These are phyloP conservation scores for Yponomeuta sedellus DNA, from an alignment of 2,888 invertebrate species.

Conservation along the genomic window DNA sequence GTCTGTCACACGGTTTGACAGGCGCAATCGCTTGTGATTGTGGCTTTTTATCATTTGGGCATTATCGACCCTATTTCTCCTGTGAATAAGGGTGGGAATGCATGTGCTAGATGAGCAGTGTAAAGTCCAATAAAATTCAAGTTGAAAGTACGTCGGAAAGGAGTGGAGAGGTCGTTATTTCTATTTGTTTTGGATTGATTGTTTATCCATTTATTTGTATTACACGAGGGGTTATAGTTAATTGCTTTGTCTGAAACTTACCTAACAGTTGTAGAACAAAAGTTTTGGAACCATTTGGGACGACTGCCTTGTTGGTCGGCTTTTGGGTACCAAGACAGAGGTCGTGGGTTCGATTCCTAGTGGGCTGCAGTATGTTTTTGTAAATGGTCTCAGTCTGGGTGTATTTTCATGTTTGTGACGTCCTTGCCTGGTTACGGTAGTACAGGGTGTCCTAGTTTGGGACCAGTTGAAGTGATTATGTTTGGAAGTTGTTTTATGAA, in stretches of 20 bases:
- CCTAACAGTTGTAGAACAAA: not conserved
- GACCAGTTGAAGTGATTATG: no score
- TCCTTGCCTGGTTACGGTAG: no score
- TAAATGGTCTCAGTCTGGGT: no score
- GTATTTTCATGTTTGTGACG: no score
- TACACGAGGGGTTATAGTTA: not conserved
- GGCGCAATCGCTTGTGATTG: not conserved
- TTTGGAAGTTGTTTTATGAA: no score
- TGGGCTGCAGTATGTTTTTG: no score
- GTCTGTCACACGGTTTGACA: conserved; percentile 30
- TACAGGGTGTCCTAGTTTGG: no score
- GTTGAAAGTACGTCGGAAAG: not conserved
- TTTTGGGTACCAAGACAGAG: no score
- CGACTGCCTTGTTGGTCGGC: no score
- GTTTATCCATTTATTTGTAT: not conserved
- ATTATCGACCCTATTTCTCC: not conserved
- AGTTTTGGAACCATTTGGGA: not conserved
- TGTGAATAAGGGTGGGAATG: not conserved
- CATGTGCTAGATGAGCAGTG: not conserved
- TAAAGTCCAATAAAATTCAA: not conserved
- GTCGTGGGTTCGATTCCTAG: no score
- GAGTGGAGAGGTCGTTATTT: not conserved
- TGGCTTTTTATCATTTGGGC: not conserved
- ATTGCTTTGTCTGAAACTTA: not conserved
- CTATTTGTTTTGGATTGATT: conserved; percentile 6